Evolutionary conservation across 2,113 vertebrate species (phyloP).

Genomic region (Speoplatyrhinus poulsoni): DNA sequence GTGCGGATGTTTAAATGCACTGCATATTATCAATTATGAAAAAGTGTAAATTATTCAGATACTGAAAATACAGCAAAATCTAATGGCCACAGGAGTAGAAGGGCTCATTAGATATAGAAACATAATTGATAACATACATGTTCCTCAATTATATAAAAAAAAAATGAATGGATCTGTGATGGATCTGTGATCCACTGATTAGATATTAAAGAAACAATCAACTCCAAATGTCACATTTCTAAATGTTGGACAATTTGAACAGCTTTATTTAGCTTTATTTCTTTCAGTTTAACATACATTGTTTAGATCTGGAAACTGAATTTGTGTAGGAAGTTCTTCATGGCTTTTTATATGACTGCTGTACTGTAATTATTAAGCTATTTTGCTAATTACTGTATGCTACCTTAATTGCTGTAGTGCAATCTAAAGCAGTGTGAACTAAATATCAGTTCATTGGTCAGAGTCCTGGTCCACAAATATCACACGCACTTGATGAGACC

Average conservation of each 20-base stretch:
- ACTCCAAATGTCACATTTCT: background rate
- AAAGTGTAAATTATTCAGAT: constrained; percentile 69
- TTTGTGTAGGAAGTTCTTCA: too few relatives aligned
- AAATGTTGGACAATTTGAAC: background rate
- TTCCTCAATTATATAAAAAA: constrained; percentile 41
- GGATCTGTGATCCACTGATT: constrained; percentile 7
- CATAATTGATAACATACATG: constrained; percentile 52
- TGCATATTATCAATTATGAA: constrained; percentile 67
- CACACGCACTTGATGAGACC: constrained; percentile 50
- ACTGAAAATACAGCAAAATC: constrained; percentile 51
- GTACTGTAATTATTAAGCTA: too few relatives aligned
- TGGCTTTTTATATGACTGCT: too few relatives aligned
- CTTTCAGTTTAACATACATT: too few relatives aligned
- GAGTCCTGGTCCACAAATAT: constrained; percentile 50
- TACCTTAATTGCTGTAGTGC: too few relatives aligned
- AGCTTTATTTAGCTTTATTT: background rate
- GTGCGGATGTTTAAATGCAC: constrained; percentile 60
- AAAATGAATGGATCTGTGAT: constrained; percentile 6
- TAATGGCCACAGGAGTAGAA: constrained; percentile 46
- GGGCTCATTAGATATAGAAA: constrained; percentile 46
- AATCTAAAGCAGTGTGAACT: constrained; percentile 1
- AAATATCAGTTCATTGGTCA: constrained; percentile 49
- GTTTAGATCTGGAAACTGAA: too few relatives aligned
- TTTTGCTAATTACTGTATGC: background rate
- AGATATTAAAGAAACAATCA: constrained; percentile 20